phyloP scores from a whole-genome alignment of 2,797 vertebrate species.

The Myotis myotis region DNA sequence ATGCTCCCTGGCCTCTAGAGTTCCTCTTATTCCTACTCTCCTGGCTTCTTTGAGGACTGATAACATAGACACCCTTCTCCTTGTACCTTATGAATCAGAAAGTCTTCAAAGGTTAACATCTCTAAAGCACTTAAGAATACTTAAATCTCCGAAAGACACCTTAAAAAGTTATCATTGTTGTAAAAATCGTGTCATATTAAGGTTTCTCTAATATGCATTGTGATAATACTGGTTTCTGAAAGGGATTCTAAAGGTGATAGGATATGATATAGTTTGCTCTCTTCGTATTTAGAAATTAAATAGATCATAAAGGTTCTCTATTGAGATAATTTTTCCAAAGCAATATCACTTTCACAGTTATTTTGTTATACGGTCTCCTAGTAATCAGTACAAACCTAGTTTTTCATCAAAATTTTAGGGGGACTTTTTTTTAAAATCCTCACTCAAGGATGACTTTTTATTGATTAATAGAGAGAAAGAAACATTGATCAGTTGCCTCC shows the following conservation, averaged over 20 bases:
- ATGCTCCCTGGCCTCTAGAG: neutral
- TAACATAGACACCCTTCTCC: neutral
- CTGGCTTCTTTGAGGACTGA: neutral
- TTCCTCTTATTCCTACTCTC: neutral
- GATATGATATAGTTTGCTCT: neutral
- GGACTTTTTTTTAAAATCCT: neutral
- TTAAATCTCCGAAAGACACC: neutral
- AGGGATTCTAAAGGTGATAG: neutral
- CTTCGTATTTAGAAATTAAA: constrained; percentile 38
- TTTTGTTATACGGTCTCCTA: neutral
- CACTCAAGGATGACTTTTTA: neutral
- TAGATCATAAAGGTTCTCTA: neutral
- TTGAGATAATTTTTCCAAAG: neutral
- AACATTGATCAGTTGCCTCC: neutral
- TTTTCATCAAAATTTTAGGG: neutral
- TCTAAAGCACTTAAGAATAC: neutral
- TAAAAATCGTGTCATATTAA: neutral
- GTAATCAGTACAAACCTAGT: neutral
- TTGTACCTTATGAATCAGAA: neutral
- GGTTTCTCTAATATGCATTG: neutral
- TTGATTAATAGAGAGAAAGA: neutral
- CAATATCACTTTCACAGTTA: neutral
- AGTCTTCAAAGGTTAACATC: neutral
- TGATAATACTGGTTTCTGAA: neutral
- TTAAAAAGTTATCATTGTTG: neutral